These are phyloP conservation scores for Tetrax tetrax DNA, from an alignment of 2,113 vertebrate genomes.

Conservation along the genomic window DNA sequence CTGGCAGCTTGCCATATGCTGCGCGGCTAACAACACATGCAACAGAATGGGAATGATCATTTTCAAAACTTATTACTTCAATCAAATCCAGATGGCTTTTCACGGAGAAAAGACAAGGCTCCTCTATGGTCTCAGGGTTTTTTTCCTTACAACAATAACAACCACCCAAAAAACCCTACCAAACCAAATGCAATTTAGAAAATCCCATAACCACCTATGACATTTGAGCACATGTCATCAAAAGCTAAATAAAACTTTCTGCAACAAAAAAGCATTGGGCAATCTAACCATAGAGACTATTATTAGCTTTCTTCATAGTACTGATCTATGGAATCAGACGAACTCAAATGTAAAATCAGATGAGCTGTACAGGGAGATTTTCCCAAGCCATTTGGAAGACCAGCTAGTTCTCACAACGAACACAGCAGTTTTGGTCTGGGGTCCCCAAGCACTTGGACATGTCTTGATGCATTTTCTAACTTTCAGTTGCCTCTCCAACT, in stretches of 20 bases:
- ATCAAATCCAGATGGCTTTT: slow-evolving; percentile 4
- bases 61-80: not conserved
- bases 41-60: not conserved
- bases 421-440: not conserved
- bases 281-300: not conserved
- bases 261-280: not conserved
- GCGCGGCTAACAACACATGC: not conserved
- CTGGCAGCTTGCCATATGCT: not conserved
- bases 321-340: not conserved
- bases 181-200: not conserved
- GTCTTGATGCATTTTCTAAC: not conserved
- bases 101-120: not conserved
- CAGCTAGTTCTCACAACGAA: not conserved
- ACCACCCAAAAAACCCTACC: not conserved
- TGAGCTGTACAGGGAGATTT: not conserved
- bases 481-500: not conserved
- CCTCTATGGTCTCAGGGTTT: not conserved
- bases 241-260: not conserved
- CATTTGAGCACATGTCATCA: not conserved
- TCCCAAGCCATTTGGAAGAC: not conserved
- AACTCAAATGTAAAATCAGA: not conserved
- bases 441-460: not conserved
- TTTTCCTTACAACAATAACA: not conserved
- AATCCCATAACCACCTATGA: not conserved
- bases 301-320: not conserved